A percentile compares a stretch with the other conserved stretches of the same genome.
These are phyloP conservation scores for Schrankia costaestrigalis DNA, from an alignment of 2,888 invertebrate species.

Conservation along the genomic window DNA sequence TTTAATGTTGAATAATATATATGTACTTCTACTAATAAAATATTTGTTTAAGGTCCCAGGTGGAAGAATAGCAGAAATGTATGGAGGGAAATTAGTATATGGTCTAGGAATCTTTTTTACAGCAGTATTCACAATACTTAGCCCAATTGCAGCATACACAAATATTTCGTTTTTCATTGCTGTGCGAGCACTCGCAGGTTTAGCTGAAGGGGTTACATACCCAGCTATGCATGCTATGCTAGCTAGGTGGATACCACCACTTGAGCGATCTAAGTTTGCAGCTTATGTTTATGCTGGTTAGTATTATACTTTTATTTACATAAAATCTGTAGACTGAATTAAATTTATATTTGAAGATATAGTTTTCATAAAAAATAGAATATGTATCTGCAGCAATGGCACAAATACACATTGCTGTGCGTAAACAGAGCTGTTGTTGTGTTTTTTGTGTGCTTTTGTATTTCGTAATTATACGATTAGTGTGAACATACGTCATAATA, in stretches of 20 bases:
- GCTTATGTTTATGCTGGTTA: slow-evolving; percentile 91
- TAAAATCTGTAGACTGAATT: too few relatives aligned
- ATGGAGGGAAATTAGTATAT: slow-evolving; percentile 93
- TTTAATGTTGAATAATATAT: neutral
- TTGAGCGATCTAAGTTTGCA: slow-evolving; percentile 94
- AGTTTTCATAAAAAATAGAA: too few relatives aligned
- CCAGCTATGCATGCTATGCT: slow-evolving; percentile 97
- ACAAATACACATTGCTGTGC: too few relatives aligned
- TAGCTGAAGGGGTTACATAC: slow-evolving; percentile 94
- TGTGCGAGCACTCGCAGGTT: slow-evolving; percentile 89
- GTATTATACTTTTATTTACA: slow-evolving; percentile 15
- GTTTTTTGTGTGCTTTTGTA: too few relatives aligned
- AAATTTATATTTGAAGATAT: too few relatives aligned
- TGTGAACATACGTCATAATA: too few relatives aligned
- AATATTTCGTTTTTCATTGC: slow-evolving; percentile 85
- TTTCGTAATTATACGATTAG: too few relatives aligned
- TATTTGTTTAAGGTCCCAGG: slow-evolving; percentile 84
- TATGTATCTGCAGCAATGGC: too few relatives aligned
- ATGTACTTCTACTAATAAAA: neutral
- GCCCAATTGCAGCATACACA: slow-evolving; percentile 88
- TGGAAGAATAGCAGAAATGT: slow-evolving; percentile 89
- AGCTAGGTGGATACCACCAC: slow-evolving; percentile 95
- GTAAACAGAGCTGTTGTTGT: too few relatives aligned
- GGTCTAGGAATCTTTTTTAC: slow-evolving; percentile 91
- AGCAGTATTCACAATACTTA: slow-evolving; percentile 89